Percentiles rank a stretch among this genome's conserved stretches.
Evolutionary conservation across 2,113 vertebrate species (phyloP).

Genomic region (Fregata magnificens): DNA sequence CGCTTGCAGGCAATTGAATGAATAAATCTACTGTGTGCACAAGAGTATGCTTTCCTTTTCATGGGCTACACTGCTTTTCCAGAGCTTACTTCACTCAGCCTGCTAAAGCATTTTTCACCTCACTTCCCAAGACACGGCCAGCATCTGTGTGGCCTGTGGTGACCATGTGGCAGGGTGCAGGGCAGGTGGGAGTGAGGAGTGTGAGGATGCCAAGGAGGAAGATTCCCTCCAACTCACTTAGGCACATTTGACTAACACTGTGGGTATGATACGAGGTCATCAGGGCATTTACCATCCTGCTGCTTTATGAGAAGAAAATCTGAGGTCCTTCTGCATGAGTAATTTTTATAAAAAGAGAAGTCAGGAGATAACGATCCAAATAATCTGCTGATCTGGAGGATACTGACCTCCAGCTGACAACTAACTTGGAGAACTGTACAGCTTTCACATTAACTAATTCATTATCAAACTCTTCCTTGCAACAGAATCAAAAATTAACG

Average conservation of each 20-base stretch:
- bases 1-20: rapidly evolving
- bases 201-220: not conserved
- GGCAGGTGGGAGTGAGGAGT: not conserved
- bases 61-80: not conserved
- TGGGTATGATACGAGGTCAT: not conserved
- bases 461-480: not conserved
- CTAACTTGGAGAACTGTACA: not conserved
- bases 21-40: not conserved
- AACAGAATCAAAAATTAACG: not conserved
- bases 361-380: not conserved
- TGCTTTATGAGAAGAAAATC: not conserved
- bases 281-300: not conserved
- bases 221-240: not conserved
- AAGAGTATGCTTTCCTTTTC: not conserved
- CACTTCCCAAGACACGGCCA: not conserved
- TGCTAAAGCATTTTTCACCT: not conserved
- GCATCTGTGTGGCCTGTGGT: rapidly evolving
- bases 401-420: not conserved
- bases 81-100: not conserved
- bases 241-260: not conserved
- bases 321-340: not conserved
- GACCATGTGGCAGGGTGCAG: not conserved
- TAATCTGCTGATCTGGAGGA: not conserved
- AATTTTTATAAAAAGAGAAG: not conserved
- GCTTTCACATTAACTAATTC: not conserved